Percentiles rank a stretch among this genome's conserved stretches.
phyloP scores from a whole-genome alignment of 2,888 invertebrate species.

The Galerucella nymphaeae region DNA sequence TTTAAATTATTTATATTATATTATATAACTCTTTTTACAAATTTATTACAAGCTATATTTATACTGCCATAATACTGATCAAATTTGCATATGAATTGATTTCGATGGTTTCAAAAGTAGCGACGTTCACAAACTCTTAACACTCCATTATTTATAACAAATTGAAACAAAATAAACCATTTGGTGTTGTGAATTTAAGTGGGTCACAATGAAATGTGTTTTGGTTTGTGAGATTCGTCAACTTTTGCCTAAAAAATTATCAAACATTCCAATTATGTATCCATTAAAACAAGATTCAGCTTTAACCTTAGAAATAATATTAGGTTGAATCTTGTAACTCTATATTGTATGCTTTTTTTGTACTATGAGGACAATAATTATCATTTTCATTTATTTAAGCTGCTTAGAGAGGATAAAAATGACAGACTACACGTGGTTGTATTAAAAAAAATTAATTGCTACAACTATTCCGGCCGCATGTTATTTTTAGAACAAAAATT shows the following conservation, averaged over 20 bases:
- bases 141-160: neutral
- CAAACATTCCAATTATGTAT: constrained; percentile 22
- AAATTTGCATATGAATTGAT: constrained; percentile 4
- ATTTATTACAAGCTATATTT: constrained; percentile 32
- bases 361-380: constrained; percentile 32
- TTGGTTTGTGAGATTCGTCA: too few species aligned
- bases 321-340: constrained; percentile 3
- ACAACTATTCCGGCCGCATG: too few species aligned
- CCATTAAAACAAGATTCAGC: neutral
- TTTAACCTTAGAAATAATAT: neutral
- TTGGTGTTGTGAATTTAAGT: too few species aligned
- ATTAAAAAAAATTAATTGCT: neutral
- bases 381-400: constrained; percentile 8
- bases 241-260: neutral
- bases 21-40: constrained; percentile 31
- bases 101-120: neutral
- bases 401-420: neutral
- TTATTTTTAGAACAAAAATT: too few species aligned
- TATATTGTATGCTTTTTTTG: constrained; percentile 19
- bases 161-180: too few species aligned
- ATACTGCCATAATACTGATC: constrained; percentile 39
- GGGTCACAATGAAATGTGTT: too few species aligned
- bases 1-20: constrained; percentile 41
- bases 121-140: neutral
- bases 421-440: neutral